A percentile compares a stretch with the other conserved stretches of the same genome.
phyloP scores from a whole-genome alignment of 2,113 vertebrate genomes.

The Barnardius zonarius region DNA sequence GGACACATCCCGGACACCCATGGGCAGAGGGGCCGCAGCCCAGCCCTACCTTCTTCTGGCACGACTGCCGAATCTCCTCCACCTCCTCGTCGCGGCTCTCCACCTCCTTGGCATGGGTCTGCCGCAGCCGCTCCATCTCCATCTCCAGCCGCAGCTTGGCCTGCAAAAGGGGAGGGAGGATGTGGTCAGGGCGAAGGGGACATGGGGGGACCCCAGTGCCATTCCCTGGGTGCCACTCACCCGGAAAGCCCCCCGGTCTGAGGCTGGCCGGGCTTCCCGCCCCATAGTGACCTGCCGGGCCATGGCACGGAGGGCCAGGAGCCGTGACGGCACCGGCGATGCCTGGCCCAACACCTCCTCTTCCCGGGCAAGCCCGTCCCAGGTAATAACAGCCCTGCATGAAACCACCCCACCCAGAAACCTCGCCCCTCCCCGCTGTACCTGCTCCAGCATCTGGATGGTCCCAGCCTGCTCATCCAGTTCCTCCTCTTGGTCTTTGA shows the following conservation, averaged over 20 bases:
- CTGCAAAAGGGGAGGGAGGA: conserved; percentile 54
- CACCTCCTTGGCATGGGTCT: conserved; percentile 92
- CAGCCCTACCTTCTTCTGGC: conserved; percentile 89
- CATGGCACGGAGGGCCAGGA: not conserved
- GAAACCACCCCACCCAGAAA: conserved; percentile 67
- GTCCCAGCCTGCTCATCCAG: conserved; percentile 95
- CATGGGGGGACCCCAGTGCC: rapidly evolving
- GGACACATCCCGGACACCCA: not conserved
- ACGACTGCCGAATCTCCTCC: conserved; percentile 93
- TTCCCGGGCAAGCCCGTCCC: conserved; percentile 30
- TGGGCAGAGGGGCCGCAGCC: rapidly evolving
- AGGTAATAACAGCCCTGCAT: conserved; percentile 50
- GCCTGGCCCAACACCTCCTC: not conserved
- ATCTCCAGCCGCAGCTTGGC: conserved; percentile 95
- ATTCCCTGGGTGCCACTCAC: not conserved
- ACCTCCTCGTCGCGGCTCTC: conserved; percentile 95
- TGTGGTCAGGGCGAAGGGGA: not conserved
- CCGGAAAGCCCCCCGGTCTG: not conserved
- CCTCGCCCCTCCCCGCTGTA: conserved; percentile 58
- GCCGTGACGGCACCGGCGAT: not conserved
- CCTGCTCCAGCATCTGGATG: conserved; percentile 98
- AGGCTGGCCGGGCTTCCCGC: not conserved
- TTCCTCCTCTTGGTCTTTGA: conserved; percentile 97
- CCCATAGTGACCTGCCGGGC: conserved; percentile 10
- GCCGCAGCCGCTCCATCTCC: conserved; percentile 94